phyloP scores from a whole-genome alignment of 2,888 invertebrate genomes.

The Sepioteuthis lessoniana region DNA sequence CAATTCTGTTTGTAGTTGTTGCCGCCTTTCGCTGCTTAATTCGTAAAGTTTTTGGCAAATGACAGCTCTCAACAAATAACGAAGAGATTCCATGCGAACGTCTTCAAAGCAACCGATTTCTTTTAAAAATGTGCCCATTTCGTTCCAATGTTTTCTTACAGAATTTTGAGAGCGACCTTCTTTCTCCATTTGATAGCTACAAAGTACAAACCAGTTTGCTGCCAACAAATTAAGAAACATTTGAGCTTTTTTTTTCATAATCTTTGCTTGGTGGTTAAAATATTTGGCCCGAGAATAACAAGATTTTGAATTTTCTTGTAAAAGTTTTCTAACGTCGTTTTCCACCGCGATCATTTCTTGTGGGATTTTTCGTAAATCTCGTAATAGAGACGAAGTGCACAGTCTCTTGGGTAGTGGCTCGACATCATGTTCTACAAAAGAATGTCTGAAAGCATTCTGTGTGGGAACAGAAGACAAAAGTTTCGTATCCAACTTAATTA shows the following conservation, averaged over 20 bases:
- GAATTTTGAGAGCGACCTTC: not conserved
- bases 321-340: not conserved
- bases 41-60: not conserved
- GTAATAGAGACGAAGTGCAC: not conserved
- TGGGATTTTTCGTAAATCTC: not conserved
- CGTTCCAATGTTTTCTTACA: not conserved
- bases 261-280: not conserved
- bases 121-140: not conserved
- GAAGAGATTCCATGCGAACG: not conserved
- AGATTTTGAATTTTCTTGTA: not conserved
- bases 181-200: slow-evolving; percentile 26
- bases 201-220: not conserved
- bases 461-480: not conserved
- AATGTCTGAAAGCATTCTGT: not conserved
- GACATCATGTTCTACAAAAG: not conserved
- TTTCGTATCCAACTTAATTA: not conserved
- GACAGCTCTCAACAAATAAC: not conserved
- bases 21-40: not conserved
- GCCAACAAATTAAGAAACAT: slow-evolving; percentile 35
- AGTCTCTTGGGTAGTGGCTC: not conserved
- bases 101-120: slow-evolving; percentile 38
- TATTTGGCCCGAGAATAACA: not conserved
- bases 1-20: not conserved
- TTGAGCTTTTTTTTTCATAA: not conserved
- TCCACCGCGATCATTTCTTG: not conserved